Evolutionary conservation across 2,113 vertebrate genomes (phyloP).

Genomic region (Ovis canadensis): DNA sequence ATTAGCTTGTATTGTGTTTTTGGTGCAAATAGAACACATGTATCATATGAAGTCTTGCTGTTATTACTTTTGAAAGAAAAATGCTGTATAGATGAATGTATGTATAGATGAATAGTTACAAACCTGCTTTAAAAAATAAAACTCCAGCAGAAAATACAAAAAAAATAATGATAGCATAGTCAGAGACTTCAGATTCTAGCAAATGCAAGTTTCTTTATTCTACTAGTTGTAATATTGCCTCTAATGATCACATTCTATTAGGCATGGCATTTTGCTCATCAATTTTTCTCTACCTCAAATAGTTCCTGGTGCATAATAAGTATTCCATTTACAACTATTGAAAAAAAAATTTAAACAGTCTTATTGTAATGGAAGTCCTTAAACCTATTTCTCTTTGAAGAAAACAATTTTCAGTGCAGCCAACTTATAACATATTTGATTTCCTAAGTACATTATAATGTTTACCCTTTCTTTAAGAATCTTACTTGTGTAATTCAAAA

Average conservation of each 20-base stretch:
- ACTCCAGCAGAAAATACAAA: not conserved
- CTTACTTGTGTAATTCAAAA: not conserved
- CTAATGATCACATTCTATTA: not conserved
- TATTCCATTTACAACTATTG: not conserved
- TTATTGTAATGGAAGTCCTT: not conserved
- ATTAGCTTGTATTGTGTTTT: not conserved
- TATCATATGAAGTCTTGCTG: not conserved
- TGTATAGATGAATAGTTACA: not conserved
- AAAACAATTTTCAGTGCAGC: not conserved
- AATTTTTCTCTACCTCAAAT: not conserved
- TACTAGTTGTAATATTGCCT: not conserved
- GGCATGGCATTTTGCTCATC: not conserved
- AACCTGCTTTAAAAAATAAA: not conserved
- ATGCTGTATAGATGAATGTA: not conserved
- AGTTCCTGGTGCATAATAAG: not conserved
- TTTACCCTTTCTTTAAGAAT: not conserved
- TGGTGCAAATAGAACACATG: not conserved
- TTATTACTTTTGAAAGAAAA: not conserved
- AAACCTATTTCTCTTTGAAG: not conserved
- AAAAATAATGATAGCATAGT: not conserved
- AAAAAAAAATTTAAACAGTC: not conserved
- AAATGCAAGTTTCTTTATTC: not conserved
- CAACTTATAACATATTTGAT: not conserved
- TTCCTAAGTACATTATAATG: not conserved
- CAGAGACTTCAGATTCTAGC: not conserved